These are phyloP conservation scores for Octodon degus DNA, from an alignment of 2,113 vertebrate species.

Conservation along the genomic window DNA sequence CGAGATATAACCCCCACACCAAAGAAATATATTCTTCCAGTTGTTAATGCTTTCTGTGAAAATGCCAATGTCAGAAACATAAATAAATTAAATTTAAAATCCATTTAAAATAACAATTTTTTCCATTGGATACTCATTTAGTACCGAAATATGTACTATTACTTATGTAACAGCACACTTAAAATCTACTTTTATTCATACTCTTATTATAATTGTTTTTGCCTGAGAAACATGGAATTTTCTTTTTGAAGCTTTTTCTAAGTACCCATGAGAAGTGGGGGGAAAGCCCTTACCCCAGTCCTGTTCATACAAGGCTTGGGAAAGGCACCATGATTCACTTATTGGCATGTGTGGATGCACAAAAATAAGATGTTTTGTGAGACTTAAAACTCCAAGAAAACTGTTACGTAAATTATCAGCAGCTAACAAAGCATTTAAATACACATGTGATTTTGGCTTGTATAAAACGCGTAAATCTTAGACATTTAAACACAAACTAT, in stretches of 20 bases:
- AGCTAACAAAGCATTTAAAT: conserved; percentile 62
- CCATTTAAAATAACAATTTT: conserved; percentile 11
- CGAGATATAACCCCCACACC: not conserved
- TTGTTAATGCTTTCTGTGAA: not conserved
- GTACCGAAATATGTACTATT: conserved; percentile 46
- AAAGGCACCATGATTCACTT: conserved; percentile 91
- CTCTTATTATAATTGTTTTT: conserved; percentile 59
- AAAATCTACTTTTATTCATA: conserved; percentile 39
- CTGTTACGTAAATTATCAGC: conserved; percentile 65
- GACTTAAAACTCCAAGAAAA: conserved; percentile 84
- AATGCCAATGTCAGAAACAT: not conserved
- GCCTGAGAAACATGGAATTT: conserved; percentile 90
- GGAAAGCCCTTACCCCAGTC: conserved; percentile 90
- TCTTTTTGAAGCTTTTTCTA: conserved; percentile 82
- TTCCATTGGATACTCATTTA: conserved; percentile 43
- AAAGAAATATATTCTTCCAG: not conserved
- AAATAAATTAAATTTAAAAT: not conserved
- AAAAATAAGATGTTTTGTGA: conserved; percentile 90
- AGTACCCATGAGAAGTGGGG: conserved; percentile 77
- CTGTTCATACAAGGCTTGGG: conserved; percentile 93
- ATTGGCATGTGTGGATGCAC: conserved; percentile 90
- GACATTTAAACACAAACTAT: conserved; percentile 54
- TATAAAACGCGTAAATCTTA: conserved; percentile 67
- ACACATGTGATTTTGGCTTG: conserved; percentile 50
- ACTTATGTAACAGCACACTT: conserved; percentile 47